Evolutionary conservation across 1,140 invertebrate species (phyloP), one percentile per base, ranked within the genome.

Genomic region (Paralvinella palmiformis): DNA sequence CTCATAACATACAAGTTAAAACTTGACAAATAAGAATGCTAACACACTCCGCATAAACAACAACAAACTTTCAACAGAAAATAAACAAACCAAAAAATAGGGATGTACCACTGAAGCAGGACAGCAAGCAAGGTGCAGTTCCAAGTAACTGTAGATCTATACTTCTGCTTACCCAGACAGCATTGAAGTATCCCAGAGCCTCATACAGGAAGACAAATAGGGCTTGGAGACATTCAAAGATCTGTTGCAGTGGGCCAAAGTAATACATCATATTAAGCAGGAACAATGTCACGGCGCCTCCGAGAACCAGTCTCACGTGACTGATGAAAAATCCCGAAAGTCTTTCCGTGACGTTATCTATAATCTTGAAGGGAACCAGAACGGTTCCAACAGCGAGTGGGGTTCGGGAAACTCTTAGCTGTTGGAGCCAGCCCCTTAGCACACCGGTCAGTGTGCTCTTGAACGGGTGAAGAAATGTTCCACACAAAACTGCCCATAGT

Each of bases 401-500:
- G 4, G 81, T 84, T 10, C 81, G 74, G 13, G 75, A 75, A n/a
- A 70, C 64, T 44, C 80, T 71, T n/a, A 86, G 62, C 41, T 75
- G 70, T 35, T 74, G 68, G 15, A 86, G 67, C 91, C 91, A 94
- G 64, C 82, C 83, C 64, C 87, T 85, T 52, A 90, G 83, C 68
- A 83, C 83, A 24, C 85, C 85, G 5, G 88, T 86, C 15, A 94
- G 73, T 33, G 85, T 86, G 61, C 86, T 84, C 73, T 96, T 96
- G 69, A 94, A 88, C 0, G 92, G 92, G 78, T 94, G 90, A 29
- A 96, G 82, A 36, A 93, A 88, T 7, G 91, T 91, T 15, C 92
- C 92, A 76, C 92, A 92, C 17, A 98, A 78, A 52, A 96, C 80
- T 3, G 94, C 94, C 94, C 94, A 98, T 63, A 96, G 85, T 35